Evolutionary conservation across 2,113 vertebrate species (phyloP).

Genomic region (Spheniscus mendiculus): DNA sequence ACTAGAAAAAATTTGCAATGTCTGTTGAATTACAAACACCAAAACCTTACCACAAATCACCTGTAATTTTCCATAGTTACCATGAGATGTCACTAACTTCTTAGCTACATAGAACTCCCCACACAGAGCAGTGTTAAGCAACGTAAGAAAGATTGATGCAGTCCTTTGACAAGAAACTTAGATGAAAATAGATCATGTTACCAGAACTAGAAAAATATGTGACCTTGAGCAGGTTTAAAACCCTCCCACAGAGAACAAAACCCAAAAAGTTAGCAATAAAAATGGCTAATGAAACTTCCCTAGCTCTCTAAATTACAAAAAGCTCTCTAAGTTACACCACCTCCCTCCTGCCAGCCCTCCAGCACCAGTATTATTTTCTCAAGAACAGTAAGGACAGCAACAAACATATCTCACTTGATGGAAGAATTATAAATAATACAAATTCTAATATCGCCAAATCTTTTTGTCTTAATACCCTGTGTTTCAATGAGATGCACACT

Average conservation of each 20-base stretch:
- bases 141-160: background rate
- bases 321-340: background rate
- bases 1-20: background rate
- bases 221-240: background rate
- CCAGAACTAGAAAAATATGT: background rate
- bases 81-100: slow-evolving; percentile 66
- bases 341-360: background rate
- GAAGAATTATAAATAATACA: background rate
- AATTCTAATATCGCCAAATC: background rate
- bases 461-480: background rate
- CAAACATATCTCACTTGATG: background rate
- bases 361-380: background rate
- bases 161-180: background rate
- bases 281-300: background rate
- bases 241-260: background rate
- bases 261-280: background rate
- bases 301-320: background rate
- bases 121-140: background rate
- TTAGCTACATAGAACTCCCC: background rate
- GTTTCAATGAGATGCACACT: background rate
- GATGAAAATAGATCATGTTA: background rate
- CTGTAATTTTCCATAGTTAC: slow-evolving; percentile 37
- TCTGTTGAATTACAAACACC: accelerated
- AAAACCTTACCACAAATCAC: background rate
- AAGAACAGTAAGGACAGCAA: background rate